phyloP scores from a whole-genome alignment of 2,888 invertebrate species.

The Agrilus mali region DNA sequence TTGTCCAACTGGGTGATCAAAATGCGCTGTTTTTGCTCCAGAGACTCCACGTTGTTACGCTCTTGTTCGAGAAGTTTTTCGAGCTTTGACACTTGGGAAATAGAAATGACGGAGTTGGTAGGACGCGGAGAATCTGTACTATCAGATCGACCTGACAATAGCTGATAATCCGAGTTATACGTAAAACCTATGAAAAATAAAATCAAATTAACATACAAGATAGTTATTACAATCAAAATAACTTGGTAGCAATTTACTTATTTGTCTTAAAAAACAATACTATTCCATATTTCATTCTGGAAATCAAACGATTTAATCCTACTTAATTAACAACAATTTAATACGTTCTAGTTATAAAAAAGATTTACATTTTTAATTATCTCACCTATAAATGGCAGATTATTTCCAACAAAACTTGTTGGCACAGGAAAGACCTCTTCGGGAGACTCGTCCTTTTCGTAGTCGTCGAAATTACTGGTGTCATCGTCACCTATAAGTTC shows the following conservation, averaged over 20 bases:
- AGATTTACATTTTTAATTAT: neutral
- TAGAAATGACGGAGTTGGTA: conserved; percentile 28
- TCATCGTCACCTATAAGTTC: conserved; percentile 94
- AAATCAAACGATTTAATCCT: no score
- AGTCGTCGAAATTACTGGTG: conserved; percentile 96
- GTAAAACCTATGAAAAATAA: conserved; percentile 67
- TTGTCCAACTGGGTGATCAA: conserved; percentile 66
- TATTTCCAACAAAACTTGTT: conserved; percentile 96
- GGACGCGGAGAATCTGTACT: conserved; percentile 54
- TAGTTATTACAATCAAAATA: no score
- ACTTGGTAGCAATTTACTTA: no score
- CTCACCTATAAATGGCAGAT: conserved; percentile 71
- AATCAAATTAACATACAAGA: conserved; percentile 21
- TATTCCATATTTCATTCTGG: no score
- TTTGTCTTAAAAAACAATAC: no score
- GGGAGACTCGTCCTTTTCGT: conserved; percentile 84
- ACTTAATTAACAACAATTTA: no score
- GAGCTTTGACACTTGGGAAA: conserved; percentile 47
- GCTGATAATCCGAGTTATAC: conserved; percentile 86
- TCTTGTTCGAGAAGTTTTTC: conserved; percentile 67
- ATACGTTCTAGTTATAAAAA: neutral
- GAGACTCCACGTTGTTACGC: conserved; percentile 52
- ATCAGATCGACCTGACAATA: conserved; percentile 44
- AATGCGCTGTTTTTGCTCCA: conserved; percentile 63
- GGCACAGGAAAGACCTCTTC: conserved; percentile 94